phyloP scores from a whole-genome alignment of 2,113 vertebrate genomes.

The Calidris pugnax region DNA sequence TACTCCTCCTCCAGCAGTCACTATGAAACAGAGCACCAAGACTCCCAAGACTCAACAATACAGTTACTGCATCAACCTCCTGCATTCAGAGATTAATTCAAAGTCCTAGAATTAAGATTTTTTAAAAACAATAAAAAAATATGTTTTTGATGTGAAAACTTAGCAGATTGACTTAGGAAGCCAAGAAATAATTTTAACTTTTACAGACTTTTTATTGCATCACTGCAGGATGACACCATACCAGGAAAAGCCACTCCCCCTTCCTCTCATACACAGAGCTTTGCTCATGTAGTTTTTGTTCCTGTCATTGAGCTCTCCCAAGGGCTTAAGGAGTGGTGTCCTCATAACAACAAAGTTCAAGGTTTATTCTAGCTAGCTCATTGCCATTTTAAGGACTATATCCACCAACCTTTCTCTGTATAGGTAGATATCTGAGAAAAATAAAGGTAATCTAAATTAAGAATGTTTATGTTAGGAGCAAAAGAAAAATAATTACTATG shows the following conservation, averaged over 20 bases:
- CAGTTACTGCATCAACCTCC: not conserved
- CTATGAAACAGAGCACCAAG: not conserved
- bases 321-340: not conserved
- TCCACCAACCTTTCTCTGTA: not conserved
- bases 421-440: not conserved
- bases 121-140: too few species aligned
- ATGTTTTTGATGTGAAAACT: not conserved
- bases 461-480: not conserved
- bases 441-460: not conserved
- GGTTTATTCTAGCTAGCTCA: not conserved
- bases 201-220: not conserved
- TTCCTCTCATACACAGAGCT: accelerated
- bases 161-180: not conserved
- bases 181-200: not conserved
- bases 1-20: not conserved
- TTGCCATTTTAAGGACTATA: not conserved
- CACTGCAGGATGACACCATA: not conserved
- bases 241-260: not conserved
- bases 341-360: not conserved
- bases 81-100: not conserved
- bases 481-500: not conserved
- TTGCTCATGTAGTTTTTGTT: not conserved
- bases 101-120: accelerated
- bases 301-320: not conserved
- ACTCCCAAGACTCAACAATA: not conserved